Percentiles rank a stretch among this genome's conserved stretches.
phyloP scores from a whole-genome alignment of 2,113 vertebrate species.

The Sylvia atricapilla region DNA sequence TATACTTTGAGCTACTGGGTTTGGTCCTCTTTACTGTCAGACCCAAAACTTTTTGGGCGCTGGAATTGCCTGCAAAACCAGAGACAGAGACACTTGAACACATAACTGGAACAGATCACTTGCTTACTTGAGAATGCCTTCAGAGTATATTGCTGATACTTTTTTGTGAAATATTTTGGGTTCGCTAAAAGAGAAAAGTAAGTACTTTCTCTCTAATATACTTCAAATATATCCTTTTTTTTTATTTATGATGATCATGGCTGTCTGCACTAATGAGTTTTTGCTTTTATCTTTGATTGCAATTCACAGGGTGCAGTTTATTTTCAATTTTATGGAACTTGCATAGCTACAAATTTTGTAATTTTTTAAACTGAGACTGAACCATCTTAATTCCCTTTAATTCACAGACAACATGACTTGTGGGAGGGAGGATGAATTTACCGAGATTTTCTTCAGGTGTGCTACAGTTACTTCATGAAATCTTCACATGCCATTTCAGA shows the following conservation, averaged over 20 bases:
- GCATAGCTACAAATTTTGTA: background rate
- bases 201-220: background rate
- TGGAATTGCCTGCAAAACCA: background rate
- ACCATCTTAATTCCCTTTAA: background rate
- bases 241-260: background rate
- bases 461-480: no score
- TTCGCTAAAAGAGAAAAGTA: background rate
- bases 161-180: background rate
- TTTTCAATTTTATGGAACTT: background rate
- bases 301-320: rapidly evolving
- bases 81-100: background rate
- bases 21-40: background rate
- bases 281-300: background rate
- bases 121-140: background rate
- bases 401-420: background rate
- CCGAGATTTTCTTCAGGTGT: background rate
- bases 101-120: background rate
- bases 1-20: background rate
- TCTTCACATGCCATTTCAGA: background rate
- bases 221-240: background rate
- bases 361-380: background rate
- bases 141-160: rapidly evolving
- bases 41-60: background rate
- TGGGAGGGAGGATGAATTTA: background rate
- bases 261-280: background rate